These are phyloP conservation scores for Aphelenchoides besseyi DNA, from an alignment of 1,140 invertebrate genomes.

Conservation along the genomic window DNA sequence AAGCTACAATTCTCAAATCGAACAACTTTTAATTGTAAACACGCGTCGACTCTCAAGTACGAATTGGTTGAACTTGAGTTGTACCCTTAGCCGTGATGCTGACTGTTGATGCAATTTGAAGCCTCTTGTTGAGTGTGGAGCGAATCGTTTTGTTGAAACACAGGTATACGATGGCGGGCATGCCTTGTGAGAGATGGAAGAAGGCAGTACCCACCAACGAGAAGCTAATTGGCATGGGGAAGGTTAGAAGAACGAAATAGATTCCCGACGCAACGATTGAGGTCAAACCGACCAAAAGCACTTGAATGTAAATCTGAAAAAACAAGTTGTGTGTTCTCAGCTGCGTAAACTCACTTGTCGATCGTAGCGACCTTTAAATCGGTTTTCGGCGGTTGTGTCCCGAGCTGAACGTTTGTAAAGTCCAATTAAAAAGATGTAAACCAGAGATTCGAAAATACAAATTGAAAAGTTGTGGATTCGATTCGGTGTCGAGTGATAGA, in stretches of 20 bases:
- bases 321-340: neutral
- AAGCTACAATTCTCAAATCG: too few species aligned
- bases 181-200: conserved; percentile 9
- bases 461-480: conserved; percentile 3
- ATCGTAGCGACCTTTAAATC: neutral
- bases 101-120: neutral
- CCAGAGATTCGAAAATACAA: neutral
- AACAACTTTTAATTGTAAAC: too few species aligned
- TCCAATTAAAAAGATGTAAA: neutral
- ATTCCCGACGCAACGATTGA: neutral
- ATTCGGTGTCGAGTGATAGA: conserved; percentile 13
- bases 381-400: neutral
- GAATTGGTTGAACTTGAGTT: neutral
- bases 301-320: conserved; percentile 13
- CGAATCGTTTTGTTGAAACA: neutral
- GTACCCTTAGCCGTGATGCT: neutral
- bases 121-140: neutral
- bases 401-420: neutral
- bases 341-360: conserved; percentile 6
- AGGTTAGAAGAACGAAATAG: conserved; percentile 1
- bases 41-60: too few species aligned
- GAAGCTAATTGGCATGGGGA: neutral
- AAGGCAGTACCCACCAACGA: neutral
- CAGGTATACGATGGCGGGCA: conserved; percentile 3
- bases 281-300: conserved; percentile 3